phyloP scores from a whole-genome alignment of 1,140 invertebrate genomes.

The Octopus sinensis region DNA sequence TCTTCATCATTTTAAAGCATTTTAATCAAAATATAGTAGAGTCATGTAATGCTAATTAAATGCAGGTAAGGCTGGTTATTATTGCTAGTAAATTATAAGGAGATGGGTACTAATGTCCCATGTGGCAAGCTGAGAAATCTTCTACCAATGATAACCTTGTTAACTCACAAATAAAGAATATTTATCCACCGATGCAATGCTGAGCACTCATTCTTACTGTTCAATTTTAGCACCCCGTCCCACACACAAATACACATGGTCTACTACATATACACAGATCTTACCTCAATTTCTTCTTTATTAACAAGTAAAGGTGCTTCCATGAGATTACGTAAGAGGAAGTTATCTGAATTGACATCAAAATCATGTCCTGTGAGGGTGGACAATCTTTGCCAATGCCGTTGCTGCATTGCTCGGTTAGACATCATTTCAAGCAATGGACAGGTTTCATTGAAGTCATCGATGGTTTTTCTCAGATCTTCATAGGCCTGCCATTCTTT shows the following conservation, averaged over 20 bases:
- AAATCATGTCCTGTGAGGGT: conserved; percentile 86
- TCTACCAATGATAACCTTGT: no score
- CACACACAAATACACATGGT: neutral
- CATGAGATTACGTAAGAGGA: conserved; percentile 90
- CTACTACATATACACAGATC: neutral
- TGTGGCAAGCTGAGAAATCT: no score
- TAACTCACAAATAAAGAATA: no score
- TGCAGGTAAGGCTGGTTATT: no score
- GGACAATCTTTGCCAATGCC: conserved; percentile 94
- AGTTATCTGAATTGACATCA: conserved; percentile 89
- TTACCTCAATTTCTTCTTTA: conserved; percentile 94
- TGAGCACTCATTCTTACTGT: no score
- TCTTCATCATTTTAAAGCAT: no score
- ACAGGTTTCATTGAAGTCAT: conserved; percentile 97
- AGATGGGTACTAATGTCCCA: no score
- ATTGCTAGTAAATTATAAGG: no score
- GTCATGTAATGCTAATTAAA: no score
- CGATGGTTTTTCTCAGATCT: conserved; percentile 92
- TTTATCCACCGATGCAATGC: no score
- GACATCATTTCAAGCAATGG: conserved; percentile 93
- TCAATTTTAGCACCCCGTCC: no score
- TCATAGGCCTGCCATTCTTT: conserved; percentile 98
- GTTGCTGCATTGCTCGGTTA: conserved; percentile 94
- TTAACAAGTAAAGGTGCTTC: conserved; percentile 87
- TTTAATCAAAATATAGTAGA: no score